phyloP scores from a whole-genome alignment of 2,113 vertebrate species.

The Elephantulus edwardii region DNA sequence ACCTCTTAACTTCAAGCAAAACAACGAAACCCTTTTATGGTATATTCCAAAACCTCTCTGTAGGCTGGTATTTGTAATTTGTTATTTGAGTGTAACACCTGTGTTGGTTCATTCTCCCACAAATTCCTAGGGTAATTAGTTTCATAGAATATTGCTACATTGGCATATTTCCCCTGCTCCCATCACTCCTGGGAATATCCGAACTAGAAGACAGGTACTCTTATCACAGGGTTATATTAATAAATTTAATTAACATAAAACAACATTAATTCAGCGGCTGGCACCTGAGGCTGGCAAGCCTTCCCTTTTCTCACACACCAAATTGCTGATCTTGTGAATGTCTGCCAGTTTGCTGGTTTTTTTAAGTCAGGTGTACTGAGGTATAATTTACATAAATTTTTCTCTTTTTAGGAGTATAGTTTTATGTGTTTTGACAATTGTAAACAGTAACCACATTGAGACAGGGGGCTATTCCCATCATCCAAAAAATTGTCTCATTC shows the following conservation, averaged over 20 bases:
- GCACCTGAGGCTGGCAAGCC: constrained; percentile 48
- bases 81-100: constrained; percentile 48
- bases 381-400: neutral
- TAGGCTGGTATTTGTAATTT: constrained; percentile 58
- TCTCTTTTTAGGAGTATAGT: neutral
- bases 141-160: constrained; percentile 54
- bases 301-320: neutral
- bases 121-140: constrained; percentile 68
- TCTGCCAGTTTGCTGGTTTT: neutral
- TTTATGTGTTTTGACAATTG: neutral
- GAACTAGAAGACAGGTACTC: constrained; percentile 62
- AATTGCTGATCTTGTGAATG: neutral
- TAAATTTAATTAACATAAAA: constrained; percentile 76
- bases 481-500: neutral
- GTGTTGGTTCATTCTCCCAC: constrained; percentile 54
- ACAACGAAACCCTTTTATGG: neutral
- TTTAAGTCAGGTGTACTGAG: neutral
- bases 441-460: neutral
- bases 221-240: constrained; percentile 72
- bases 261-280: constrained; percentile 66
- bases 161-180: constrained; percentile 62
- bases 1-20: neutral
- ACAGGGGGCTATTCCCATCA: neutral
- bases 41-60: constrained; percentile 21
- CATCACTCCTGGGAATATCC: constrained; percentile 61